Base-by-base conservation (phyloP, 2,888 invertebrate genomes). In the Eudasyphora cyanicolor region DNA sequence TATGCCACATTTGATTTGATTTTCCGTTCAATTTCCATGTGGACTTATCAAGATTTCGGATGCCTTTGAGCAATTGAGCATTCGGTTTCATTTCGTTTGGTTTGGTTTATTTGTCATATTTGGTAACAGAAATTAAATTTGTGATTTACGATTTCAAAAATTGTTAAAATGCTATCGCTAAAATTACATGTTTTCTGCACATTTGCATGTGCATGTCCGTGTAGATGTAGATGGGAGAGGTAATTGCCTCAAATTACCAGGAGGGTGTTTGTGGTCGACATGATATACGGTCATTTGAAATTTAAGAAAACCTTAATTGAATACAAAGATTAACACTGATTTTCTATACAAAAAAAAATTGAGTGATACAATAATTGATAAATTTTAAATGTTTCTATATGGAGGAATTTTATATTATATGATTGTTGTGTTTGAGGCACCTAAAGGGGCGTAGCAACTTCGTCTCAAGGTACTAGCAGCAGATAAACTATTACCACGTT, bases 111-210 rank as follows among this genome's bases (percentile, higher is more conserved):
- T 78, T 81, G 76, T 84, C 84, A 75, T 38, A 76, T 67, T 79
- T 76, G 60, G 71, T 81, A 62, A 76, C 19, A n/a, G 21, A 84
- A 80, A 71, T 84, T 81, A 78, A 84, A 84, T 81, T 84, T 81
- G 84, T 81, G 78, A 84, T 81, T 81, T 84, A 81, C 78, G 81
- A 76, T 84, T 80, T 78, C 77, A 81, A n/a, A n/a, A 84, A 67
- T 67, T 42, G 67, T 38, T 38, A 38, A 64, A 42, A 67, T 67
- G 42, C 24, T 67, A 67, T 67, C 67, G 14, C 21, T 21, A 21
- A 67, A 67, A 67, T 21, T 67, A 17, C 35, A 35, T 32, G 35
- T 64, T 19, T 38, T 4, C n/a, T n/a, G n/a, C n/a, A n/a, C n/a
- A n/a, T n/a, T n/a, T n/a, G n/a, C n/a, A n/a, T n/a, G n/a, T n/a